Conservation (phyloP, 64 coral and sea anemone genomes). For the Montipora sp. region DNA sequence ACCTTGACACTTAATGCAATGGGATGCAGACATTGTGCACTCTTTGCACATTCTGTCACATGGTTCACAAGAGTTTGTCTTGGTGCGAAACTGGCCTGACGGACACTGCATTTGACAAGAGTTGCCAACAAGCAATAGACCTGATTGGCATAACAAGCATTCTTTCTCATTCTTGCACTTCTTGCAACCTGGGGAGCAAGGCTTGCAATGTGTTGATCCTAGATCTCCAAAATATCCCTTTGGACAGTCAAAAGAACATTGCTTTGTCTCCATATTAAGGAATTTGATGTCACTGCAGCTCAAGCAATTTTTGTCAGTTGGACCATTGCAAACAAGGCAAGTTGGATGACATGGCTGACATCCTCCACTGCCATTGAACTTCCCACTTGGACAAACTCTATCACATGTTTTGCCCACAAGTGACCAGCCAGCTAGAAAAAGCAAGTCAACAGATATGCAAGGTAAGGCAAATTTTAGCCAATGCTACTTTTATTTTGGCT, state of each 20-base stretch:
- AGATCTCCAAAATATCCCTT: slow-evolving; percentile 75
- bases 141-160: slow-evolving; percentile 66
- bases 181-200: slow-evolving; percentile 79
- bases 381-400: slow-evolving; percentile 56
- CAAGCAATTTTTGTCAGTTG: slow-evolving; percentile 72
- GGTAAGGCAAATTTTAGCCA: neutral
- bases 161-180: slow-evolving; percentile 42
- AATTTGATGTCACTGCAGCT: slow-evolving; percentile 94
- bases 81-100: slow-evolving; percentile 60
- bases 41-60: slow-evolving; percentile 78
- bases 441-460: neutral
- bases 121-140: slow-evolving; percentile 62
- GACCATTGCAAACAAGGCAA: slow-evolving; percentile 78
- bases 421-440: slow-evolving; percentile 63
- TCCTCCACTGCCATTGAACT: slow-evolving; percentile 27
- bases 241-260: slow-evolving; percentile 85
- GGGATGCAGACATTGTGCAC: slow-evolving; percentile 48
- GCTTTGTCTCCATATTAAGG: slow-evolving; percentile 46
- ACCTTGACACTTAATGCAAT: slow-evolving; percentile 69
- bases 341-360: slow-evolving; percentile 76
- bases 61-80: slow-evolving; percentile 69
- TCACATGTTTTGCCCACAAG: slow-evolving; percentile 56
- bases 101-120: slow-evolving; percentile 80
- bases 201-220: slow-evolving; percentile 66
- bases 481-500: too few relatives aligned